A percentile compares a stretch with the other conserved stretches of the same genome.
These are phyloP conservation scores for Electrophaes corylata DNA, from an alignment of 2,888 invertebrate species.

Conservation along the genomic window DNA sequence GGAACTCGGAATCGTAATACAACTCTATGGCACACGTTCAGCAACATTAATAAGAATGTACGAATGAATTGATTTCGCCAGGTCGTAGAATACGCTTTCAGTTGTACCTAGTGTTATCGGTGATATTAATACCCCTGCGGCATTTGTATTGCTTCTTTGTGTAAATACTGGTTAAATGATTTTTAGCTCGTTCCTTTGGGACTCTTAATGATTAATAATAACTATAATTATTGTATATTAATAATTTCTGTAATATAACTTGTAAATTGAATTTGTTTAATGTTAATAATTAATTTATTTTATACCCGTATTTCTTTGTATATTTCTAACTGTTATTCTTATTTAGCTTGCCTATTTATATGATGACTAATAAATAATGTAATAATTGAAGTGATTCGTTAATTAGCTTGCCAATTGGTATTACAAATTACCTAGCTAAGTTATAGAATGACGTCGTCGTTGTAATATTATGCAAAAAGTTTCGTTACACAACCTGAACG, in stretches of 20 bases:
- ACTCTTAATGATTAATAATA: slow-evolving; percentile 30
- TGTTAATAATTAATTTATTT: slow-evolving; percentile 68
- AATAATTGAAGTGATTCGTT: slow-evolving; percentile 42
- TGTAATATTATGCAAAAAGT: slow-evolving; percentile 14
- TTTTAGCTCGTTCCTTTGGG: slow-evolving; percentile 5
- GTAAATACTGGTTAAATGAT: slow-evolving; percentile 17
- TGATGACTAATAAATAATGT: slow-evolving; percentile 43
- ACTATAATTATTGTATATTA: slow-evolving; percentile 46
- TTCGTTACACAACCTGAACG: neutral
- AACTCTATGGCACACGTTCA: too few relatives aligned
- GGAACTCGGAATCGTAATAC: too few relatives aligned
- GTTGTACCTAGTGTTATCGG: slow-evolving; percentile 2
- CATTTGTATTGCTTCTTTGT: slow-evolving; percentile 17
- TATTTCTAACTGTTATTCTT: slow-evolving; percentile 49
- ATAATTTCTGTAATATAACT: slow-evolving; percentile 42
- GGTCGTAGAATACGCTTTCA: slow-evolving; percentile 17
- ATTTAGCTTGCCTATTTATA: slow-evolving; percentile 68
- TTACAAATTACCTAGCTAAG: slow-evolving; percentile 53
- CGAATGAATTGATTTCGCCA: neutral
- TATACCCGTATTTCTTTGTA: slow-evolving; percentile 61
- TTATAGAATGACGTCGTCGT: slow-evolving; percentile 12
- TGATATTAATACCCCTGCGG: slow-evolving; percentile 7
- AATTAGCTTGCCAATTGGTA: slow-evolving; percentile 68
- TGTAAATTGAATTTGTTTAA: slow-evolving; percentile 49
- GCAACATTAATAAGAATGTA: too few relatives aligned